Base-by-base conservation (phyloP, 64 coral and sea anemone species). In the Montipora cactus region DNA sequence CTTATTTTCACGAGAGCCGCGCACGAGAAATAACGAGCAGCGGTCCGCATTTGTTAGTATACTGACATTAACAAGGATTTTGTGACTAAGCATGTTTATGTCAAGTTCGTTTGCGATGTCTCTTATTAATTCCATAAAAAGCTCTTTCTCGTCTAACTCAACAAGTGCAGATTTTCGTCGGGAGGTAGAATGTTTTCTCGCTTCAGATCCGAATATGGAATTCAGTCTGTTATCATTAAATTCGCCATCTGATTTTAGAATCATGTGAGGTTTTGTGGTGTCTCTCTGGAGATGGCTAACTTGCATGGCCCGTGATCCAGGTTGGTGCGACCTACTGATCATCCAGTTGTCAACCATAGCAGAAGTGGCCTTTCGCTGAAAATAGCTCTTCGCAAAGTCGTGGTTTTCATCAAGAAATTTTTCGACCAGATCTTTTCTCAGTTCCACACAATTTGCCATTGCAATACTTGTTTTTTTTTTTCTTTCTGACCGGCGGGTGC, bases 121-220 rank as follows among this genome's bases (percentile, higher is more conserved):
- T 78, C 97, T 95, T 59, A 96, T 98, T 11, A 98, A 85, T 57
- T 98, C 97, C 97, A 98, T 98, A 84, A 98, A 98, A 12, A 96
- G 47, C 28, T 98, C 94, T 79, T 90, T 93, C 59, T 98, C 97
- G 47, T 98, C 91, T 25, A 98, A 83, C 18, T 93, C 89, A 22
- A 46, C 47, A 4, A 98, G 53, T 25, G 90, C 76, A 14, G 80
- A 45, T 96, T 90, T 28, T 89, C 92, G 7, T 75, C 51, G 53
- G 59, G 87, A 22, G 8, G 19, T 5, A 87, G 84, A 10, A 81
- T 20, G 78, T 87, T 88, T 86, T 59, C 66, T 69, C 25, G 78
- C 87, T 57, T 96, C 44, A 11, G 72, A 51, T 44, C 81, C 80
- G 37, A 85, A 49, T 67, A 92, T 67, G 5, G 90, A 92, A 19